A percentile compares a stretch with the other conserved stretches of the same genome.
These are phyloP conservation scores for Vulpes vulpes DNA, from an alignment of 2,113 vertebrate genomes.

Conservation along the genomic window DNA sequence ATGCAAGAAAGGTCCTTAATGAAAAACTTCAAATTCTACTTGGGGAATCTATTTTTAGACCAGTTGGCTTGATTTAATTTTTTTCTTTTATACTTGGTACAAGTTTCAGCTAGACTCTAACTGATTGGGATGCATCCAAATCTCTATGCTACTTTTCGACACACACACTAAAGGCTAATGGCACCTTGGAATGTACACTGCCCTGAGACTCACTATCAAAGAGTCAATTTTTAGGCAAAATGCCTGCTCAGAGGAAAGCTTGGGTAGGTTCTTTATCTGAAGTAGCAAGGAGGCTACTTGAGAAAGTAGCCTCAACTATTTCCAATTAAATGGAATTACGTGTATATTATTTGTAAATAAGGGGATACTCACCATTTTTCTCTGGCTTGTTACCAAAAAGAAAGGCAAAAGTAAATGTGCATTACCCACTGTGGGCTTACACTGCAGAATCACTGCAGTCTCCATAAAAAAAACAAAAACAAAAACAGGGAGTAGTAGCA, in stretches of 20 bases:
- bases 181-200: slow-evolving; percentile 64
- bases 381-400: slow-evolving; percentile 63
- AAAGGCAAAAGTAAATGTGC: slow-evolving; percentile 23
- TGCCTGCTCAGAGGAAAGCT: slow-evolving; percentile 57
- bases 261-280: slow-evolving; percentile 66
- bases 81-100: not conserved
- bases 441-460: slow-evolving; percentile 54
- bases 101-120: slow-evolving; percentile 70
- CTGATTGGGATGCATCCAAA: slow-evolving; percentile 64
- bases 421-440: not conserved
- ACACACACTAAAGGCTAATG: slow-evolving; percentile 60
- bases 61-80: slow-evolving; percentile 28
- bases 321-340: slow-evolving; percentile 67
- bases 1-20: not conserved
- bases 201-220: slow-evolving; percentile 68
- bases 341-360: slow-evolving; percentile 54
- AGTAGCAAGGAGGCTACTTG: slow-evolving; percentile 77
- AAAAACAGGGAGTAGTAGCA: not conserved
- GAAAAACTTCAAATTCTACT: slow-evolving; percentile 58
- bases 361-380: slow-evolving; percentile 28
- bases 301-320: slow-evolving; percentile 53
- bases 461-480: slow-evolving; percentile 47
- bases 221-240: slow-evolving; percentile 71
- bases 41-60: slow-evolving; percentile 62
- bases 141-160: slow-evolving; percentile 39